phyloP scores from a whole-genome alignment of 2,113 vertebrate genomes.

The Mustela lutreola region DNA sequence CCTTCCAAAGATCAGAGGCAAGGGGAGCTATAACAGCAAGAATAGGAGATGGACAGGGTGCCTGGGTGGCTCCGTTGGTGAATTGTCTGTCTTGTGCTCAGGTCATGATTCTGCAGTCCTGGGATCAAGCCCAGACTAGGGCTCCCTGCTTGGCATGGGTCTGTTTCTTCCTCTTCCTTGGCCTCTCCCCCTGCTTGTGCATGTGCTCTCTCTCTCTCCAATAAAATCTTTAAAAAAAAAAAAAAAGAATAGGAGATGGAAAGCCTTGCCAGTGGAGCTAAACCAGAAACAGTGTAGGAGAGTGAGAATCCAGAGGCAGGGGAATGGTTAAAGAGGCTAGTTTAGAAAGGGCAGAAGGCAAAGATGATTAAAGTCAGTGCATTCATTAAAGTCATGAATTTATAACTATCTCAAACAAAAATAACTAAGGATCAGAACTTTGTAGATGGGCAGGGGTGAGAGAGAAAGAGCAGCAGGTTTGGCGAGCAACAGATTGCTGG shows the following conservation, averaged over 20 bases:
- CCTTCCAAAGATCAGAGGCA: neutral
- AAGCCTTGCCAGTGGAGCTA: neutral
- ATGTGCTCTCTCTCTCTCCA: no score
- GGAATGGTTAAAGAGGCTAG: neutral
- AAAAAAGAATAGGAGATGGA: neutral
- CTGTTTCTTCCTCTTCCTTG: neutral
- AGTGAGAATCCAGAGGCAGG: neutral
- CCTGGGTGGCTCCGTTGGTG: neutral
- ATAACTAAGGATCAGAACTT: neutral
- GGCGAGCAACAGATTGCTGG: neutral
- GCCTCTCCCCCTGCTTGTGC: neutral
- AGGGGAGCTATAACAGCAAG: neutral
- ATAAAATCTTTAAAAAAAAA: neutral
- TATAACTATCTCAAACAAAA: neutral
- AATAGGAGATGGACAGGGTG: neutral
- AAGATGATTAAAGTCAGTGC: neutral
- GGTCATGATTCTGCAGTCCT: neutral
- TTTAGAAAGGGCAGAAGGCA: neutral
- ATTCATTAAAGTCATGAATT: neutral
- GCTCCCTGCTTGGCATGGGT: no score
- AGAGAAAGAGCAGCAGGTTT: neutral
- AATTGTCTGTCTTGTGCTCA: neutral
- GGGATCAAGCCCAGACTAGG: neutral
- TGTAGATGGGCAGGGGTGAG: no score
- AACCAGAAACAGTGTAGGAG: neutral